These are phyloP conservation scores for Saguinus midas DNA, from an alignment of 2,113 vertebrate species.

Conservation along the genomic window DNA sequence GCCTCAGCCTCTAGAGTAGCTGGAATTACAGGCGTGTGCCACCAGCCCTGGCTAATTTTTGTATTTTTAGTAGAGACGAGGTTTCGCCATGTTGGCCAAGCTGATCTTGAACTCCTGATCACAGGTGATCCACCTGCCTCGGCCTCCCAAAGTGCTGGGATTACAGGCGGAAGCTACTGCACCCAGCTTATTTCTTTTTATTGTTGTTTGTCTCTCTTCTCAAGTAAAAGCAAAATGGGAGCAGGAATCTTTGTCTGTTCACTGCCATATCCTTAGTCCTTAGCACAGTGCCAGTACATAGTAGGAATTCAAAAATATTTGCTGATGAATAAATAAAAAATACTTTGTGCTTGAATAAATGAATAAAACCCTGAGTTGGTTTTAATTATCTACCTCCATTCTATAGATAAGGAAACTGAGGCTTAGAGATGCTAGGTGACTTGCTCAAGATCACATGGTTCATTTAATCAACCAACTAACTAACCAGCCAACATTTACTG, in stretches of 20 bases:
- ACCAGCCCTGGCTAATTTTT: no score
- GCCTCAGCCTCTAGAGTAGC: no score
- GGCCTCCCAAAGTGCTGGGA: no score
- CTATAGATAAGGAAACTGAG: conserved; percentile 3
- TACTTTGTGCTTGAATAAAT: not conserved
- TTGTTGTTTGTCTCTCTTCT: not conserved
- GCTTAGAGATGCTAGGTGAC: not conserved
- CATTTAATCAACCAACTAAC: not conserved
- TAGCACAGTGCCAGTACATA: not conserved
- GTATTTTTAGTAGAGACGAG: no score
- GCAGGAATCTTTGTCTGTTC: not conserved
- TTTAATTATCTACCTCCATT: not conserved
- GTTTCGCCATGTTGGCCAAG: no score
- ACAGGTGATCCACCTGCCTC: no score
- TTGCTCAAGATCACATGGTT: not conserved
- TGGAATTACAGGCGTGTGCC: no score
- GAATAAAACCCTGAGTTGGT: not conserved
- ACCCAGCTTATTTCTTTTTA: not conserved
- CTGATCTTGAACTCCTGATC: no score
- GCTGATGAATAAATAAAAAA: conserved; percentile 8
- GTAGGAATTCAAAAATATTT: not conserved
- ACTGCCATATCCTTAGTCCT: not conserved
- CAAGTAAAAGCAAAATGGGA: not conserved
- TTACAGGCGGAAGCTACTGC: no score
- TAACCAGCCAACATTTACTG: not conserved